phyloP scores from a whole-genome alignment of 1,140 invertebrate genomes.

The Parapsyche elsis region DNA sequence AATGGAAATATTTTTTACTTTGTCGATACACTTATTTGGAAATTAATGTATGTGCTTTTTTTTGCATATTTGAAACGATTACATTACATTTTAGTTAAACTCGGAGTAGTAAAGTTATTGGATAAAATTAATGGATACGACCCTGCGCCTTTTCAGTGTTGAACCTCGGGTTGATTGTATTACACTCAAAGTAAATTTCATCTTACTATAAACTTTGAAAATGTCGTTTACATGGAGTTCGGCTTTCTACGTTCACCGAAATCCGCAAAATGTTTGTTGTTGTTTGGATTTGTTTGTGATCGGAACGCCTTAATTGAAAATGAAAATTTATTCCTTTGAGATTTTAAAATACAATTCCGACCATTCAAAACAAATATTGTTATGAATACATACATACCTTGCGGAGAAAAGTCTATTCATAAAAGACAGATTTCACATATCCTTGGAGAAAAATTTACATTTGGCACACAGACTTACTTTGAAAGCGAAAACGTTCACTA shows the following conservation, averaged over 20 bases:
- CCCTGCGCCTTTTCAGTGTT: not conserved
- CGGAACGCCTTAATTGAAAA: not conserved
- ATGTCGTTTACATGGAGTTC: constrained; percentile 12
- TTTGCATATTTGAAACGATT: no score
- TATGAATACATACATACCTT: no score
- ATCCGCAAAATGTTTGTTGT: not conserved
- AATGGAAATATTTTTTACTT: no score
- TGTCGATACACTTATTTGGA: no score
- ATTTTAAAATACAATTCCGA: not conserved
- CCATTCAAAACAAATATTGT: no score
- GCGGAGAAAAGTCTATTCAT: not conserved
- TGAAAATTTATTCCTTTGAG: not conserved
- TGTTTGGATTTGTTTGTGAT: not conserved
- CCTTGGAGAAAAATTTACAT: constrained; percentile 25
- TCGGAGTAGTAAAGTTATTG: constrained; percentile 6
- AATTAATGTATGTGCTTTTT: no score
- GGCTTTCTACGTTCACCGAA: not conserved
- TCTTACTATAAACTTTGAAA: constrained; percentile 20
- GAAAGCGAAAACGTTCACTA: constrained; percentile 6
- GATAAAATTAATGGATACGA: constrained; percentile 3
- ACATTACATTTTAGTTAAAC: no score
- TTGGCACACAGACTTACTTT: not conserved
- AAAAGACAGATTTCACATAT: constrained; percentile 29
- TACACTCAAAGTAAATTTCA: constrained; percentile 22
- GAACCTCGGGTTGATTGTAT: constrained; percentile 20